Base-by-base conservation (phyloP, 2,888 invertebrate species). In the Cerastis leucographa region DNA sequence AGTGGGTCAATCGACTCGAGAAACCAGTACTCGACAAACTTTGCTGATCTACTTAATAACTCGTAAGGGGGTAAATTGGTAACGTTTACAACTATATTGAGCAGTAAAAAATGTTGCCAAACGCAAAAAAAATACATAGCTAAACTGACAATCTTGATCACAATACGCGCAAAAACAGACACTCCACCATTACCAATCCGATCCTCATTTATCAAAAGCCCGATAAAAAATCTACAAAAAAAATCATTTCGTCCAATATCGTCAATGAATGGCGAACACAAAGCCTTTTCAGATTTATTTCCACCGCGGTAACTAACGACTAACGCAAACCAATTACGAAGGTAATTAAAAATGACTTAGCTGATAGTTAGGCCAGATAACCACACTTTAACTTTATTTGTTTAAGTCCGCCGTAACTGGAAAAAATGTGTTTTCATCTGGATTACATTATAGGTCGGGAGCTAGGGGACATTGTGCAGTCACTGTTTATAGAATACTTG, bases 311-410 rank as follows among this genome's bases (percentile, higher is more conserved):
- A 77, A 78, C 80, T 84, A 87, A 90, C 83, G 81, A 87, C 86
- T 85, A 85, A 80, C 85, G 86, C 85, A 88, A 90, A 89, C 87
- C 89, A 91, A 91, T 90, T 89, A 87, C 79, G 71, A 54, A 76
- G 85, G 91, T 93, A 93, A 94, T 95, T 94, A 95, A 94, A 94
- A 93, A 92, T 91, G 92, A 93, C 91, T 95, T 94, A 94, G 91
- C 90, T 90, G 90, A 89, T 89, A 90, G 90, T 91, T 90, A 90
- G 90, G 87, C 89, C 89, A 84, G 89, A 89, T 87, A 88, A 85
- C 86, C 66, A 86, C 88, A 88, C 85, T 81, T 81, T 88, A 89
- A 90, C 88, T 90, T 78, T 88, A 84, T 88, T 88, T 85, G 84
- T 85, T 88, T 84, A 78, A 88, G 79, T 90, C 90, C 88, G 81